Percentiles rank a stretch among this genome's conserved stretches.
These are phyloP conservation scores for Blastobasis lacticolella DNA, from an alignment of 2,888 invertebrate genomes.

Conservation along the genomic window DNA sequence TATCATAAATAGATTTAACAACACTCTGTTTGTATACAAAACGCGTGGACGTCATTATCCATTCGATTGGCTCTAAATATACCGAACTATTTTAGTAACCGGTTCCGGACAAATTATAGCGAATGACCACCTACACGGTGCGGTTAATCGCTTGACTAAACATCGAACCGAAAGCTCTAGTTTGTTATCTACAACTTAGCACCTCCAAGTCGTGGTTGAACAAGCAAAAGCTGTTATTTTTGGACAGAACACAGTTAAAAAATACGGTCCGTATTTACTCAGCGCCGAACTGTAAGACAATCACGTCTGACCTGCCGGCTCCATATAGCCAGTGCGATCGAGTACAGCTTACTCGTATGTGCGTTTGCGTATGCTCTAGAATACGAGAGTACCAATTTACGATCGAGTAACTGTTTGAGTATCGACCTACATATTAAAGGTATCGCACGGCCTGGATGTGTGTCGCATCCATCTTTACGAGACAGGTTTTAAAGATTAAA, in stretches of 20 bases:
- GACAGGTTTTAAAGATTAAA: too few species aligned
- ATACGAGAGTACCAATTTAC: not conserved
- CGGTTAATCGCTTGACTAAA: slow-evolving; percentile 40
- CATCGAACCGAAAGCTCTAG: slow-evolving; percentile 29
- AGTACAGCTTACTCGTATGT: slow-evolving; percentile 7
- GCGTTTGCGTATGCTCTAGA: not conserved
- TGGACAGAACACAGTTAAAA: slow-evolving; percentile 14
- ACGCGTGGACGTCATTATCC: too few species aligned
- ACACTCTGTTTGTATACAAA: not conserved
- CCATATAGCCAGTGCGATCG: too few species aligned
- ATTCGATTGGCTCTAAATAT: too few species aligned
- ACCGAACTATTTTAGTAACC: not conserved
- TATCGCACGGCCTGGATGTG: too few species aligned
- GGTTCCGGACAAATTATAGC: slow-evolving; percentile 28
- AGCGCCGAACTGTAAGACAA: slow-evolving; percentile 14
- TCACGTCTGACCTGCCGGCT: slow-evolving; percentile 21
- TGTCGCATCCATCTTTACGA: too few species aligned
- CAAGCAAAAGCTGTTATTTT: slow-evolving; percentile 26
- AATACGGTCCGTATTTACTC: slow-evolving; percentile 8
- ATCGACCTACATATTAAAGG: not conserved
- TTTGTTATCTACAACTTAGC: slow-evolving; percentile 35
- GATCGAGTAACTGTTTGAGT: not conserved
- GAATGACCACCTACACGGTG: slow-evolving; percentile 33
- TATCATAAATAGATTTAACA: too few species aligned
- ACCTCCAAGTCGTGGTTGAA: slow-evolving; percentile 24